Percentiles rank a stretch among this genome's conserved stretches.
phyloP scores from a whole-genome alignment of 2,888 invertebrate species.

The Leucoptera coffeella region DNA sequence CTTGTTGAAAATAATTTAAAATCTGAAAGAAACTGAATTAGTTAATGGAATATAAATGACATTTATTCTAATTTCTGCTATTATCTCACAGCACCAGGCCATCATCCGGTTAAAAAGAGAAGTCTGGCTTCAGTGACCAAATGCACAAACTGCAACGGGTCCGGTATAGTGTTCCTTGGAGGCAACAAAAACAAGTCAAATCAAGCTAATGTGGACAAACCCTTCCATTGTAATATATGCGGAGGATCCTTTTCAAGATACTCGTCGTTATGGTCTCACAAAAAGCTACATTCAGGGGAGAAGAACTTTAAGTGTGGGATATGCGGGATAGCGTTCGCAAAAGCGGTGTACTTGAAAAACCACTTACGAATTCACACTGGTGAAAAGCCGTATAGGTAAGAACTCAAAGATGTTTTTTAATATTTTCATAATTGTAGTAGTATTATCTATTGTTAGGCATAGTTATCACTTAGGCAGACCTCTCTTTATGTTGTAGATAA shows the following conservation, averaged over 20 bases:
- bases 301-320: constrained; percentile 87
- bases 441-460: too few relatives aligned
- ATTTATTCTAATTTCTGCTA: too few relatives aligned
- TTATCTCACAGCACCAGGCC: constrained; percentile 35
- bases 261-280: constrained; percentile 84
- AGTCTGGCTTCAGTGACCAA: constrained; percentile 79
- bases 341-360: constrained; percentile 86
- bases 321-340: constrained; percentile 82
- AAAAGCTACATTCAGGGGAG: constrained; percentile 74
- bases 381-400: constrained; percentile 48
- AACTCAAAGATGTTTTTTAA: too few relatives aligned
- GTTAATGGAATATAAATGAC: too few relatives aligned
- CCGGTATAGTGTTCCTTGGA: constrained; percentile 77
- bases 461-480: too few relatives aligned
- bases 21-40: too few relatives aligned
- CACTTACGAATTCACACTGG: constrained; percentile 85
- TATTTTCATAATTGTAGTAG: too few relatives aligned
- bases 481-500: too few relatives aligned
- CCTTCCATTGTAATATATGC: constrained; percentile 84
- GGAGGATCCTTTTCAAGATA: constrained; percentile 79
- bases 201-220: constrained; percentile 64
- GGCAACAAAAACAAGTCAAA: constrained; percentile 57
- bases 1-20: too few relatives aligned
- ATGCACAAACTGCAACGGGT: constrained; percentile 85
- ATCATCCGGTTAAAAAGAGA: constrained; percentile 78